phyloP scores from a whole-genome alignment of 2,113 vertebrate species.

The Lophotis ruficrista region DNA sequence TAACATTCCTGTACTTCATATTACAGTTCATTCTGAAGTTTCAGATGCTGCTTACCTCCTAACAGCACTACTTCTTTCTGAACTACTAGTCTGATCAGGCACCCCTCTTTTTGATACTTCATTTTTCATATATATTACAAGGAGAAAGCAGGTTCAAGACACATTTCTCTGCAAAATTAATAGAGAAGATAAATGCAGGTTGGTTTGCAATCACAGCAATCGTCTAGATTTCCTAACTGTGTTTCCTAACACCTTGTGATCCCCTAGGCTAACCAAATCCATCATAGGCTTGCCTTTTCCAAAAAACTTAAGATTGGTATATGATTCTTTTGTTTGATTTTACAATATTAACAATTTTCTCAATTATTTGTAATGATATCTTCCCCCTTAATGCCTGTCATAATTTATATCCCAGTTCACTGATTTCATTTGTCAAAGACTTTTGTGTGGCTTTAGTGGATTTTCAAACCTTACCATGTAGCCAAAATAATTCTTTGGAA shows the following conservation, averaged over 20 bases:
- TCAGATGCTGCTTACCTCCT: background rate
- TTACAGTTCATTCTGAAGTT: background rate
- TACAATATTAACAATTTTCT: background rate
- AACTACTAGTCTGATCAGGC: background rate
- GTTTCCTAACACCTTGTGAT: background rate
- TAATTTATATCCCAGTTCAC: background rate
- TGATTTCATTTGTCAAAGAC: background rate
- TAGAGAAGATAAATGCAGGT: background rate
- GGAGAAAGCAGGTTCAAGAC: background rate
- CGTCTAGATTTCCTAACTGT: background rate
- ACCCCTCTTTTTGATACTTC: background rate
- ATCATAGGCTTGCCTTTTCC: background rate
- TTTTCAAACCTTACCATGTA: background rate
- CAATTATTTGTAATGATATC: background rate
- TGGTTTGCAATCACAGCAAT: background rate
- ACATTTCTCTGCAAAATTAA: background rate
- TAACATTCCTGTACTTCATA: background rate
- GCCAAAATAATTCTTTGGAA: background rate
- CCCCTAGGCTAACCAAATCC: background rate
- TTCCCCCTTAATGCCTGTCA: background rate
- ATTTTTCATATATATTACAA: background rate
- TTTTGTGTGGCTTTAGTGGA: background rate
- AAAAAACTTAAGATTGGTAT: background rate
- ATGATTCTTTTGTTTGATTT: background rate
- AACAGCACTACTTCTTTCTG: background rate